phyloP scores from a whole-genome alignment of 2,797 vertebrate species.

The Sebastes minor region DNA sequence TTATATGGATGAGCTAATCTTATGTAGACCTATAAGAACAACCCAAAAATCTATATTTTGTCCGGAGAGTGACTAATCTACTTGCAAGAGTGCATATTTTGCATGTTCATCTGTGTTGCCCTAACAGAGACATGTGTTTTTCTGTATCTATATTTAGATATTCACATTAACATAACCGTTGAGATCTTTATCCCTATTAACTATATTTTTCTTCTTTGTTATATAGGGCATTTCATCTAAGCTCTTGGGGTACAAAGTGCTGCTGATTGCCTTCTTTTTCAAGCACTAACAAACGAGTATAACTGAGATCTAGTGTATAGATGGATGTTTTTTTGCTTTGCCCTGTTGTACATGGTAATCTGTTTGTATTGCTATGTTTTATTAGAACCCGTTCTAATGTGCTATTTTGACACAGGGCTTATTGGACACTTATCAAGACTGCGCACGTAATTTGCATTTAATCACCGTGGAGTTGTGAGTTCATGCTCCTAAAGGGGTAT shows the following conservation, averaged over 20 bases:
- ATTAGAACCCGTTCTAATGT: conserved; percentile 13
- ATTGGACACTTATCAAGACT: conserved; percentile 43
- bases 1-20: not conserved
- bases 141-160: not conserved
- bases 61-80: not conserved
- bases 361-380: conserved; percentile 34
- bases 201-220: not conserved
- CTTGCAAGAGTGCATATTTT: not conserved
- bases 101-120: not conserved
- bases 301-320: not conserved
- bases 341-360: conserved; percentile 12
- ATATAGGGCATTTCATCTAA: not conserved
- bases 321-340: not conserved
- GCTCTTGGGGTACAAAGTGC: not conserved
- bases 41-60: not conserved
- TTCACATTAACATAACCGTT: not conserved
- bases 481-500: not conserved
- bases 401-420: conserved; percentile 20
- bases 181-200: not conserved
- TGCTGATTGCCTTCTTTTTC: not conserved
- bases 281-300: conserved; percentile 14
- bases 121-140: not conserved
- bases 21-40: not conserved
- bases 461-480: conserved; percentile 15
- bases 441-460: conserved; percentile 30